These are phyloP conservation scores for Anableps anableps DNA, from an alignment of 2,797 vertebrate species.

Conservation along the genomic window DNA sequence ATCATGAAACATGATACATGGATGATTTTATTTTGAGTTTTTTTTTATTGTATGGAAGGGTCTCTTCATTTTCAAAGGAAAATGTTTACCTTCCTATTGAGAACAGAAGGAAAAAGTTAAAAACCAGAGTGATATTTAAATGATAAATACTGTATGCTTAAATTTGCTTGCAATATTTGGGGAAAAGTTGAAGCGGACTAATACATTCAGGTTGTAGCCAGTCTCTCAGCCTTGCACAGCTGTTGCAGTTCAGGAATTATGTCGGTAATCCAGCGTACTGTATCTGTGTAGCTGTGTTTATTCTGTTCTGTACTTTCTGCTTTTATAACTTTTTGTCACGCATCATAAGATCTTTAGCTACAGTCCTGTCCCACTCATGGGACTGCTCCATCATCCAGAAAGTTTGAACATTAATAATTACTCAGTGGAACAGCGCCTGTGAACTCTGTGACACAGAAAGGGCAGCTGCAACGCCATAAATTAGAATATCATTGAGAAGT, in stretches of 20 bases:
- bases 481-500: neutral
- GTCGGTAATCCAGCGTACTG: slow-evolving; percentile 41
- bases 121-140: neutral
- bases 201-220: neutral
- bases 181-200: neutral
- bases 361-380: slow-evolving; percentile 49
- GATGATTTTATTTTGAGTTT: too few relatives aligned
- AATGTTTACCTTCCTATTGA: neutral
- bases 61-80: neutral
- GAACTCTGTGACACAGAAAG: slow-evolving; percentile 32
- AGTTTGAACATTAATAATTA: slow-evolving; percentile 45
- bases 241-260: slow-evolving; percentile 29
- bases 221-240: neutral
- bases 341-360: slow-evolving; percentile 63
- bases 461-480: neutral
- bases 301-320: slow-evolving; percentile 73
- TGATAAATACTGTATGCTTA: neutral
- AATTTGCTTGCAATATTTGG: neutral
- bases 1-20: neutral
- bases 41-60: too few relatives aligned
- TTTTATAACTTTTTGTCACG: slow-evolving; percentile 78
- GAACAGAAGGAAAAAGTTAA: neutral
- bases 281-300: slow-evolving; percentile 66
- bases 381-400: slow-evolving; percentile 33
- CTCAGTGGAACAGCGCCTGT: slow-evolving; percentile 32